phyloP scores from a whole-genome alignment of 2,888 invertebrate species.

The Troilus luridus region DNA sequence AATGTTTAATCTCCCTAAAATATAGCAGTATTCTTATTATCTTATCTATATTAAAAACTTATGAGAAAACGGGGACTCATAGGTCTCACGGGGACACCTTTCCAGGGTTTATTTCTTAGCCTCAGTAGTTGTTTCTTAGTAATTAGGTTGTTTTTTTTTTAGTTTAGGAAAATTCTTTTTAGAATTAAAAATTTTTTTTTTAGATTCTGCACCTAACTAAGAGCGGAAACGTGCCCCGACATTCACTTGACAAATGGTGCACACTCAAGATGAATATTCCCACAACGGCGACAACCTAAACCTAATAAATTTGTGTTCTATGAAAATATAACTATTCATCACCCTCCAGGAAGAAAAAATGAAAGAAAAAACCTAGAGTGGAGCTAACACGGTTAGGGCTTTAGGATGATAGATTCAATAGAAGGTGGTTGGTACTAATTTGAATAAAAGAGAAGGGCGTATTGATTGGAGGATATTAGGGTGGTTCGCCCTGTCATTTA shows the following conservation, averaged over 20 bases:
- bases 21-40: too few species aligned
- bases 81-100: too few species aligned
- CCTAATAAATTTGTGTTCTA: conserved; percentile 47
- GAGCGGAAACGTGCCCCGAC: background rate
- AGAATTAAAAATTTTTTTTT: background rate
- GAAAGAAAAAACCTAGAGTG: background rate
- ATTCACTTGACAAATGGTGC: conserved; percentile 9
- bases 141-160: background rate
- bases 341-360: background rate
- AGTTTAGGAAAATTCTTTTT: background rate
- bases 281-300: conserved; percentile 10
- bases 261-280: conserved; percentile 10
- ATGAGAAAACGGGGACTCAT: too few species aligned
- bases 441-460: conserved; percentile 42
- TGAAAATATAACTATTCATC: conserved; percentile 49
- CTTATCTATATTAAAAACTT: too few species aligned
- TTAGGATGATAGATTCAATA: conserved; percentile 43
- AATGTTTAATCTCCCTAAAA: too few species aligned
- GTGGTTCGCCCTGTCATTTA: conserved; percentile 2
- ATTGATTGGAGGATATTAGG: conserved; percentile 48
- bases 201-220: background rate
- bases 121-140: too few species aligned
- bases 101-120: too few species aligned
- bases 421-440: conserved; percentile 19
- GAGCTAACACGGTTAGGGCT: conserved; percentile 16